Conservation (phyloP, 2,888 invertebrate genomes). For the Catocala sponsa region DNA sequence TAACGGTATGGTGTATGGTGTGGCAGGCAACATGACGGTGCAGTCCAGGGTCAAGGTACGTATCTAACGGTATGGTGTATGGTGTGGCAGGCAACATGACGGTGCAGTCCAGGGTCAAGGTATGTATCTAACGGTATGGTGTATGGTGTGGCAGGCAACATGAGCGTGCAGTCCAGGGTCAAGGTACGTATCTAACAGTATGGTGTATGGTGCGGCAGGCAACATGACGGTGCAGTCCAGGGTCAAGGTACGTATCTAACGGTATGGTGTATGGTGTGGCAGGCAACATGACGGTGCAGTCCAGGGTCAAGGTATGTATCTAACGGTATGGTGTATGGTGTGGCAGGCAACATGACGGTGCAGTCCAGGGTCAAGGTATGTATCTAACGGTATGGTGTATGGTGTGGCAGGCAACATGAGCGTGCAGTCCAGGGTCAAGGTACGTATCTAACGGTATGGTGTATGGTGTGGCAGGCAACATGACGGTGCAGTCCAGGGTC, state of each 20-base stretch:
- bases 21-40: too few relatives aligned
- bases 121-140: slow-evolving; percentile 57
- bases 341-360: slow-evolving; percentile 95
- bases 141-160: too few relatives aligned
- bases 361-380: slow-evolving; percentile 92
- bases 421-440: too few relatives aligned
- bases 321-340: not conserved
- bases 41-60: too few relatives aligned
- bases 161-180: too few relatives aligned
- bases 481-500: slow-evolving; percentile 94
- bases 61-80: not conserved
- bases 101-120: slow-evolving; percentile 93
- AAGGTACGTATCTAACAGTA: not conserved
- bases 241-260: slow-evolving; percentile 89
- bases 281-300: too few relatives aligned
- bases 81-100: slow-evolving; percentile 92
- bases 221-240: slow-evolving; percentile 94
- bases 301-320: too few relatives aligned
- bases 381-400: too few relatives aligned
- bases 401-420: too few relatives aligned
- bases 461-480: slow-evolving; percentile 65
- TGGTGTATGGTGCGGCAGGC: not conserved
- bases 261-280: too few relatives aligned
- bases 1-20: too few relatives aligned
- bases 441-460: not conserved